These are phyloP conservation scores for Macquaria ambigua DNA, from an alignment of 2,113 vertebrate species.

Conservation along the genomic window DNA sequence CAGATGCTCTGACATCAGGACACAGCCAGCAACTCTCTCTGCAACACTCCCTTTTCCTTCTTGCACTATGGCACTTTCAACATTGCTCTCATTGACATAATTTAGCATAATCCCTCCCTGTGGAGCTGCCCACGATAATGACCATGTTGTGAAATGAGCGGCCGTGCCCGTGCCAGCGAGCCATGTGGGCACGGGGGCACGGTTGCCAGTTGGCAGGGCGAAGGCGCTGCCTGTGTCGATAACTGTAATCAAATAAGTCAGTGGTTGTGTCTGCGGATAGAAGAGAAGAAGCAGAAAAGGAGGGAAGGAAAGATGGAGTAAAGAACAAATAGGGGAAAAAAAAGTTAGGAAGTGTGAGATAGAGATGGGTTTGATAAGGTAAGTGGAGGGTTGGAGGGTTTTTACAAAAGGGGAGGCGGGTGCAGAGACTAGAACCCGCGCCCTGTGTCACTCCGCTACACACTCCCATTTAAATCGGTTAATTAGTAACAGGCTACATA, in stretches of 20 bases:
- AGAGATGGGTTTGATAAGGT: slow-evolving; percentile 7
- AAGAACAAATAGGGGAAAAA: background rate
- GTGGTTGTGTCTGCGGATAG: slow-evolving; percentile 12
- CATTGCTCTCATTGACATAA: slow-evolving; percentile 56
- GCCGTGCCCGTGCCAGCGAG: slow-evolving; percentile 48
- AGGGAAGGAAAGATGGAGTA: background rate
- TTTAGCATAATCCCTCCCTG: slow-evolving; percentile 60
- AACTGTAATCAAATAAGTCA: slow-evolving; percentile 53
- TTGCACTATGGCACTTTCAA: slow-evolving; percentile 28
- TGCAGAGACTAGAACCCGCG: slow-evolving; percentile 34
- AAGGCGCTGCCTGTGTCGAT: slow-evolving; percentile 38
- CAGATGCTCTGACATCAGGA: slow-evolving; percentile 27
- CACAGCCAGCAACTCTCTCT: slow-evolving; percentile 12
- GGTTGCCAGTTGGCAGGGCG: slow-evolving; percentile 61
- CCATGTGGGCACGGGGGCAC: slow-evolving; percentile 48
- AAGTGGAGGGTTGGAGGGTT: background rate
- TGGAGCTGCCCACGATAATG: slow-evolving; percentile 64
- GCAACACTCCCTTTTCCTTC: slow-evolving; percentile 15
- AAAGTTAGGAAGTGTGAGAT: background rate
- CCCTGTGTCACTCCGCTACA: slow-evolving; percentile 55
- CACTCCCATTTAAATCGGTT: slow-evolving; percentile 74
- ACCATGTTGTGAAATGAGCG: slow-evolving; percentile 63
- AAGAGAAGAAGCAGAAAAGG: background rate
- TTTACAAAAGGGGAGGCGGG: slow-evolving; percentile 15
- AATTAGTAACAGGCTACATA: slow-evolving; percentile 72